Percentiles rank a stretch among this genome's conserved stretches.
These are phyloP conservation scores for Eurytoma adleriae DNA, from an alignment of 2,888 invertebrate genomes.

Conservation along the genomic window DNA sequence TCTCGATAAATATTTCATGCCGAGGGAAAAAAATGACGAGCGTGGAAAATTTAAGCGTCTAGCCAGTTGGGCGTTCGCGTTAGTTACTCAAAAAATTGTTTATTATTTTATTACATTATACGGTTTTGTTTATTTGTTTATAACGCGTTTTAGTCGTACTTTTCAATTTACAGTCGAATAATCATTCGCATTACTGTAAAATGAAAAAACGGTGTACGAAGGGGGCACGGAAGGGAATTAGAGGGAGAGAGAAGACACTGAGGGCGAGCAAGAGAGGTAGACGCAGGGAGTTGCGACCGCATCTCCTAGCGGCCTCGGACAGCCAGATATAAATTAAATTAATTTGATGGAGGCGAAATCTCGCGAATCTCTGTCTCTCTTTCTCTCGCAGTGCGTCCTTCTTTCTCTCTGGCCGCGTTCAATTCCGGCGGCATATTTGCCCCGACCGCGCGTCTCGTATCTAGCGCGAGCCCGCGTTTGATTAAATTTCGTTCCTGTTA, in stretches of 20 bases:
- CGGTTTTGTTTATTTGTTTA: too few species aligned
- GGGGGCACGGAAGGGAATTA: constrained; percentile 33
- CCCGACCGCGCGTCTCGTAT: constrained; percentile 62
- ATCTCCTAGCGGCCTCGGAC: constrained; percentile 66
- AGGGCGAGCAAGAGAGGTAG: not conserved
- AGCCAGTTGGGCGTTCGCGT: not conserved
- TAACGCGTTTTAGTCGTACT: too few species aligned
- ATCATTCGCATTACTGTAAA: not conserved
- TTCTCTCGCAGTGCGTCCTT: constrained; percentile 36
- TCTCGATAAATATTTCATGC: constrained; percentile 44
- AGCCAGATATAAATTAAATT: constrained; percentile 73
- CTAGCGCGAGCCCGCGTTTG: constrained; percentile 65
- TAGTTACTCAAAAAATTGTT: too few species aligned
- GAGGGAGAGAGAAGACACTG: not conserved
- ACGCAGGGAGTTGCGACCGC: constrained; percentile 59
- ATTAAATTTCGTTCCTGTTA: constrained; percentile 70
- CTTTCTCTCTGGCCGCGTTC: constrained; percentile 52
- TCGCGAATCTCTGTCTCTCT: constrained; percentile 50
- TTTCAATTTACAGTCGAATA: not conserved
- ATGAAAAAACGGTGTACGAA: not conserved
- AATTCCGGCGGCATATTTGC: constrained; percentile 65
- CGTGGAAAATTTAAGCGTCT: not conserved
- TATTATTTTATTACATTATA: too few species aligned
- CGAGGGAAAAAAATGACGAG: not conserved
- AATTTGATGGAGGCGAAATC: constrained; percentile 71